Percentiles rank a stretch among this genome's conserved stretches.
These are phyloP conservation scores for Characodon lateralis DNA, from an alignment of 2,797 vertebrate species.

Conservation along the genomic window DNA sequence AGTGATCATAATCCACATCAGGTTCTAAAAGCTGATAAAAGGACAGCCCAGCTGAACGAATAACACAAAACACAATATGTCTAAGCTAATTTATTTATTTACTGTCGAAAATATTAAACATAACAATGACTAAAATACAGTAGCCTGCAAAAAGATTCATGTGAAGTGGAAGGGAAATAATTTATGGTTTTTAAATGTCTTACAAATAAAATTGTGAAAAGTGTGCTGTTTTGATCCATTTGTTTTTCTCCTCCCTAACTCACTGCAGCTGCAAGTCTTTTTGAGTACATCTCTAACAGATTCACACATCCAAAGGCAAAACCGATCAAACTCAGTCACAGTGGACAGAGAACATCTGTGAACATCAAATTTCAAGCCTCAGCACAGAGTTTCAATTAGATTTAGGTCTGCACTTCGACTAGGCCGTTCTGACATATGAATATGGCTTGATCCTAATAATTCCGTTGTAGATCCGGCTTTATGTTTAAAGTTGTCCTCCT, in stretches of 20 bases:
- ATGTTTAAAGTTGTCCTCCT: not conserved
- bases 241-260: not conserved
- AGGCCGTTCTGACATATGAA: not conserved
- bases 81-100: not conserved
- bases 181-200: not conserved
- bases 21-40: not conserved
- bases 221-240: not conserved
- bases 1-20: not conserved
- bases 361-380: not conserved
- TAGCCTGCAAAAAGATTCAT: not conserved
- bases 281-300: not conserved
- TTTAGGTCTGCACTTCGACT: not conserved
- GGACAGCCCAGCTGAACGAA: not conserved
- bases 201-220: not conserved
- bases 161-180: not conserved
- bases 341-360: not conserved
- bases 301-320: not conserved
- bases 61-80: not conserved
- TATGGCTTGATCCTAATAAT: not conserved
- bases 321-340: not conserved
- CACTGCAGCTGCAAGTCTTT: not conserved
- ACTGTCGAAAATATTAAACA: not conserved
- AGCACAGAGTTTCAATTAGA: not conserved
- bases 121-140: not conserved
- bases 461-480: not conserved